These are phyloP conservation scores for Oenanthe oenanthe DNA, from an alignment of 2,113 vertebrate species.

Conservation along the genomic window DNA sequence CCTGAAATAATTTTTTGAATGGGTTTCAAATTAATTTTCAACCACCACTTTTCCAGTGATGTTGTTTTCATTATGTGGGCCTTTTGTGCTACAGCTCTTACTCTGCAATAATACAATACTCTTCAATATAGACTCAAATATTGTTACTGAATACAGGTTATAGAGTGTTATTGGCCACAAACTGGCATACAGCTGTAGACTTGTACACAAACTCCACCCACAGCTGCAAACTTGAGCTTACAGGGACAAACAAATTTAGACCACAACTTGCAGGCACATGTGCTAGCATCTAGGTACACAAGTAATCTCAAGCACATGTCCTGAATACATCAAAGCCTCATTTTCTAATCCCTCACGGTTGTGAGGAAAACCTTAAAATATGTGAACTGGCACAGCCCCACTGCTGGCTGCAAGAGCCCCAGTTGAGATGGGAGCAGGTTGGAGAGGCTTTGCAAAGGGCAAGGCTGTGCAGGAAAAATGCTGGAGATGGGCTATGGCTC, in stretches of 20 bases:
- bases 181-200: background rate
- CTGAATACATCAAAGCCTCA: constrained; percentile 10
- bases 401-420: background rate
- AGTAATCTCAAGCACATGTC: constrained; percentile 37
- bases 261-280: constrained; percentile 14
- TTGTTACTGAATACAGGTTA: background rate
- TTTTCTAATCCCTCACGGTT: constrained; percentile 1
- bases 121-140: background rate
- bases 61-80: background rate
- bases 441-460: background rate
- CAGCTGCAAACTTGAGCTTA: background rate
- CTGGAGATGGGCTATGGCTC: background rate
- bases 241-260: constrained; percentile 4
- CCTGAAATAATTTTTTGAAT: background rate
- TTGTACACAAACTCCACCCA: background rate
- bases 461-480: background rate
- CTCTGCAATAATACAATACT: background rate
- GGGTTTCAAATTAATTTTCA: background rate
- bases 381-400: background rate
- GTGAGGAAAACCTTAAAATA: constrained; percentile 39
- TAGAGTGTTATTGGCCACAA: background rate
- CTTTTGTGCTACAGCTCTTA: background rate
- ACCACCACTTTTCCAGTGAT: background rate
- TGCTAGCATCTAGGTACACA: constrained; percentile 11
- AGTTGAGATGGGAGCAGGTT: background rate